Conservation (phyloP, 2,113 vertebrate species). For the Ginglymostoma cirratum region DNA sequence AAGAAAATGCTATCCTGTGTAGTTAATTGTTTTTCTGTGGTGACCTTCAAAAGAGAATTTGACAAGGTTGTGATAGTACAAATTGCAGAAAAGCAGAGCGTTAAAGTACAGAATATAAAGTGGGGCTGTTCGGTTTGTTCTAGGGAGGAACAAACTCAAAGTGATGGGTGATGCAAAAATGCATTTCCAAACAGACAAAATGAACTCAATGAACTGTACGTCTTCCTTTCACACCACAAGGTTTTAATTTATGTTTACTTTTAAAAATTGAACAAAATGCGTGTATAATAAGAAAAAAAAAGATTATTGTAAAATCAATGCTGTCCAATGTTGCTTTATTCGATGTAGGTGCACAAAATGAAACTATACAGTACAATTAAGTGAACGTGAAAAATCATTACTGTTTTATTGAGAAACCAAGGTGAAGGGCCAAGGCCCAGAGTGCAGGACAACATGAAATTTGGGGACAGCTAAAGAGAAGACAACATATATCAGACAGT, state of each 20-base stretch:
- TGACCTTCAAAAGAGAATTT: constrained; percentile 8
- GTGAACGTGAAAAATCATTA: constrained; percentile 11
- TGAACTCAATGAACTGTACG: constrained; percentile 29
- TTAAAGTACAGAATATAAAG: constrained; percentile 1
- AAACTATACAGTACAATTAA: background rate
- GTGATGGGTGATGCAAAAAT: constrained; percentile 20
- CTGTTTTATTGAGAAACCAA: constrained; percentile 26
- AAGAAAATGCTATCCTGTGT: background rate
- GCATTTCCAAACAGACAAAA: constrained; percentile 21
- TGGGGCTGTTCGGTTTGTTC: constrained; percentile 21
- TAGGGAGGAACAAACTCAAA: constrained; percentile 23
- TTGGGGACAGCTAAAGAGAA: background rate
- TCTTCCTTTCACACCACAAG: background rate
- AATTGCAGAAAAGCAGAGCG: background rate
- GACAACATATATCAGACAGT: constrained; percentile 5
- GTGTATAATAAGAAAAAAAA: background rate
- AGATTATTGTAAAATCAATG: background rate
- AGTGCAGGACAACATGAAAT: background rate
- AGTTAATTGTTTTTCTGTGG: constrained; percentile 22
- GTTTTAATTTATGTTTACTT: background rate
- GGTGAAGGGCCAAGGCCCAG: constrained; percentile 31
- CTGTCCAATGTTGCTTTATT: background rate
- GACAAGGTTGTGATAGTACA: background rate
- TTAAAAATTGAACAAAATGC: background rate
- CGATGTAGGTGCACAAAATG: background rate